Conservation (phyloP, 2,888 invertebrate species). For the Epistrophe grossulariae region DNA sequence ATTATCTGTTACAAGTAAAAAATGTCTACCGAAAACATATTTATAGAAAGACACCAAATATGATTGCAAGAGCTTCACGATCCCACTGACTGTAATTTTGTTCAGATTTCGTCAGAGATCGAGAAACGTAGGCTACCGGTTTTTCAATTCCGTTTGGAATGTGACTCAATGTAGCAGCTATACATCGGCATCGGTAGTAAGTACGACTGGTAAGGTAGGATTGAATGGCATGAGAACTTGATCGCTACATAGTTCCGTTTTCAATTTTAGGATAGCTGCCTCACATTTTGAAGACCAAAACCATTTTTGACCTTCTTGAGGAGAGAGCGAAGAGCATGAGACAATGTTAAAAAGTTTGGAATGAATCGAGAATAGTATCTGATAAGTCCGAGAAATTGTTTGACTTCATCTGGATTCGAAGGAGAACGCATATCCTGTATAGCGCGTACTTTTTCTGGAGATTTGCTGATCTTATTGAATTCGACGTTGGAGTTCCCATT, state of each 20-base stretch:
- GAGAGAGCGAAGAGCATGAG: neutral
- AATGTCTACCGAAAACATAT: neutral
- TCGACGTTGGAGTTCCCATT: neutral
- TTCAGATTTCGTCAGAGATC: neutral
- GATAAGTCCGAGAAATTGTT: neutral
- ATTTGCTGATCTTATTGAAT: neutral
- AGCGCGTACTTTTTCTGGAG: neutral
- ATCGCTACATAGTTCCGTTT: neutral
- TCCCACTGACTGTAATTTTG: neutral
- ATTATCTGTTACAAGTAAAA: neutral
- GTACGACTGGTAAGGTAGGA: neutral
- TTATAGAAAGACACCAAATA: neutral
- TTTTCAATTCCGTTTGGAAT: neutral
- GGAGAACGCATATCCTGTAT: neutral
- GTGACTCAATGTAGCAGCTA: neutral
- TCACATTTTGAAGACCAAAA: neutral
- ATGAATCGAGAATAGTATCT: neutral
- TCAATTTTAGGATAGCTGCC: neutral
- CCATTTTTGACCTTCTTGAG: constrained; percentile 1
- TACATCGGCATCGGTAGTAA: neutral
- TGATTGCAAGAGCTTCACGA: neutral
- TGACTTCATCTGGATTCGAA: neutral
- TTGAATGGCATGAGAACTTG: neutral
- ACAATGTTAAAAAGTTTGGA: neutral
- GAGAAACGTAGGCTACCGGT: neutral